Base-by-base conservation (phyloP, 1,140 invertebrate genomes). In the Myzus persicae region DNA sequence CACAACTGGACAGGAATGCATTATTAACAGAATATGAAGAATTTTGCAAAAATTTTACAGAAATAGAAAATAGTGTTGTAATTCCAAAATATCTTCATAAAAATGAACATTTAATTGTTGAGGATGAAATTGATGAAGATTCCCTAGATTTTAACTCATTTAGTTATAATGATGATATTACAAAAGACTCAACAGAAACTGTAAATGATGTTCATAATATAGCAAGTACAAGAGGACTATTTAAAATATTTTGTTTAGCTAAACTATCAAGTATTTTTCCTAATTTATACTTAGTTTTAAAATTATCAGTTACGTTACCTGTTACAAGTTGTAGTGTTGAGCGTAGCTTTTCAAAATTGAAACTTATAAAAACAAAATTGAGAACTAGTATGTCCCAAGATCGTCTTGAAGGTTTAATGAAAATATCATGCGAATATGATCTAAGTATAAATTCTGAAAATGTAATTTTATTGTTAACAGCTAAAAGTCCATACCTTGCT, bases 271-370 rank as follows among this genome's bases (percentile, higher is more conserved):
- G 26, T 88, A 88, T 88, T 88, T 88, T 88, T 88, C 85, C 85
- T 14, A 88, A 88, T 88, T 46, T 88, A 46, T 88, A 88, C 26
- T 88, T 88, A 88, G 85, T 88, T 88, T 26, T 88, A 46, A 46
- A 88, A 88, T 24, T 88, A 46, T n/a, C 85, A 14, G 7, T 46
- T n/a, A 88, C 42, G n/a, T 88, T 31, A 88, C 85, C 85, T n/a
- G 24, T 46, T 20, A 46, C 42, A 9, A 46, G 42, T 24, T 88
- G 85, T 46, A 88, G 85, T 20, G 84, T 87, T 9, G 84, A 87
- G 38, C 42, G 42, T n/a, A 46, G 26, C 1, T 88, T 88, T n/a
- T 88, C 42, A 18, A 88, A 46, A 36, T 46, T 88, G n/a, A 46
- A 88, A 88, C 42, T 46, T n/a, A 88, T 88, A 46, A 46, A 88